Conservation (phyloP, 2,888 invertebrate species). For the Ormyrus labotus region DNA sequence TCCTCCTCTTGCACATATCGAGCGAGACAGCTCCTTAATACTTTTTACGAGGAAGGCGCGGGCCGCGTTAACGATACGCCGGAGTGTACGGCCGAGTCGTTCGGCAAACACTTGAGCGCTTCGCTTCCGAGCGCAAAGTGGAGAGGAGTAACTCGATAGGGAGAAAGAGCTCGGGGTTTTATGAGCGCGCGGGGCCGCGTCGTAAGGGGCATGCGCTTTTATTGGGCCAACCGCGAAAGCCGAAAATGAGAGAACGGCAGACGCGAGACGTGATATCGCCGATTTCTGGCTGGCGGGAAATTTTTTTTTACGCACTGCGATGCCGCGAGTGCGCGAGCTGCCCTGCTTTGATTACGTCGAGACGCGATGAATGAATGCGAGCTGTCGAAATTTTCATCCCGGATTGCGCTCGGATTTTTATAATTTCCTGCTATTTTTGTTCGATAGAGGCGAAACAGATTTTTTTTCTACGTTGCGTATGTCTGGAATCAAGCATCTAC, state of each 20-base stretch:
- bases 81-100: constrained; percentile 11
- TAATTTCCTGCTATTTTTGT: neutral
- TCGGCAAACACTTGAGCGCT: neutral
- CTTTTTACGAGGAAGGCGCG: constrained; percentile 39
- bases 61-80: constrained; percentile 35
- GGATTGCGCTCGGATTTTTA: neutral
- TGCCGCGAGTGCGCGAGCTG: no score
- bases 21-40: constrained; percentile 4
- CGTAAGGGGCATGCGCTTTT: constrained; percentile 19
- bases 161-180: constrained; percentile 28
- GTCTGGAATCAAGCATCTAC: no score
- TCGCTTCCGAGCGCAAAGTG: neutral
- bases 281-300: neutral
- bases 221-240: constrained; percentile 22
- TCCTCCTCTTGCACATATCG: no score
- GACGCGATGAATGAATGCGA: neutral
- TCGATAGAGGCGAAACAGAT: no score
- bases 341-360: no score
- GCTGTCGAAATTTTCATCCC: neutral
- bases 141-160: neutral
- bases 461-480: no score
- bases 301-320: no score
- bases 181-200: constrained; percentile 3
- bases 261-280: neutral
- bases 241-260: constrained; percentile 33